Conservation (phyloP, 2,888 invertebrate species). For the Agrotis puta region DNA sequence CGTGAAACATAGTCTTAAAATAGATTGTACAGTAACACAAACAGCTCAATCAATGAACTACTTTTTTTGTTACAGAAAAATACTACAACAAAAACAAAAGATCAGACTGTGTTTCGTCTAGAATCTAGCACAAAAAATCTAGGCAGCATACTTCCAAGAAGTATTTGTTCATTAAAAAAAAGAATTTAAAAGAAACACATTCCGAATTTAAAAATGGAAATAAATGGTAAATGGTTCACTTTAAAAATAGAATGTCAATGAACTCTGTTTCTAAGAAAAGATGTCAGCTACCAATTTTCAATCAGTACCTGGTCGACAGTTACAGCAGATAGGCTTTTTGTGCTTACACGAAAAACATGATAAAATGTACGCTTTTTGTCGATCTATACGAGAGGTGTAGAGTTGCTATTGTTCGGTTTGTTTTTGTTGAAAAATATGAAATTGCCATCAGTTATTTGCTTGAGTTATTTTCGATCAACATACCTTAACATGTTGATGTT, state of each 20-base stretch:
- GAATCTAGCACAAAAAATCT: constrained; percentile 26
- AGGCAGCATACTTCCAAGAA: constrained; percentile 12
- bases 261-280: constrained; percentile 76
- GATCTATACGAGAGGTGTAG: constrained; percentile 53
- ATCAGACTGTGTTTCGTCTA: constrained; percentile 20
- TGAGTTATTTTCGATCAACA: not conserved
- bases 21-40: constrained; percentile 19
- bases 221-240: constrained; percentile 19
- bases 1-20: constrained; percentile 2
- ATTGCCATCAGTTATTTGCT: not conserved
- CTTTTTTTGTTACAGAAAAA: constrained; percentile 15
- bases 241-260: constrained; percentile 68
- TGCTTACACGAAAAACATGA: constrained; percentile 77
- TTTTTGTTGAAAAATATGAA: constrained; percentile 25
- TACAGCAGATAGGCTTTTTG: constrained; percentile 74
- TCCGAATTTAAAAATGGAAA: constrained; percentile 36
- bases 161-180: not conserved
- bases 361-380: constrained; percentile 77
- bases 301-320: constrained; percentile 75
- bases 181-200: constrained; percentile 8
- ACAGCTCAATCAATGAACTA: constrained; percentile 38
- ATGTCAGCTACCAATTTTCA: constrained; percentile 77
- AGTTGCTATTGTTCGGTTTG: constrained; percentile 49
- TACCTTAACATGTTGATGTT: too few species aligned
- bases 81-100: constrained; percentile 1